These are phyloP conservation scores for Oscarella lobularis DNA, from an alignment of 37 sponge, comb jelly and placozoan genomes.

Conservation along the genomic window DNA sequence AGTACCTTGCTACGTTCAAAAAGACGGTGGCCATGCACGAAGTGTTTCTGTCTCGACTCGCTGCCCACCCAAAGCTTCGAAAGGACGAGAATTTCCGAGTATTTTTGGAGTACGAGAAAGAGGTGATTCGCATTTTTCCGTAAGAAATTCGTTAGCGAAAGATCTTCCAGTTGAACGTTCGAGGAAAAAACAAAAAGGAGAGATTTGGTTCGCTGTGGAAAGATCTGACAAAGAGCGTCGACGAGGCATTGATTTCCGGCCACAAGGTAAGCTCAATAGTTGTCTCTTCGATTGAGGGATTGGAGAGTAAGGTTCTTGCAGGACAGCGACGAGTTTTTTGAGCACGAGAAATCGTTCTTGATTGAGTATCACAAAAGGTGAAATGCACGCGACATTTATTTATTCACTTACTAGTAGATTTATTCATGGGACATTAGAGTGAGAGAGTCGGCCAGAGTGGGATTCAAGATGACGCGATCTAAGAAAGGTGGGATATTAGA, in stretches of 20 bases:
- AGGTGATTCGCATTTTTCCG: no score
- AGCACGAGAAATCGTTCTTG: conserved; percentile 61
- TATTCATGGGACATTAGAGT: conserved; percentile 33
- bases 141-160: not conserved
- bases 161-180: conserved; percentile 75
- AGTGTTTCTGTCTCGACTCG: conserved; percentile 76
- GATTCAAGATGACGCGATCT: conserved; percentile 29
- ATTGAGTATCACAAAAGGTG: conserved; percentile 55
- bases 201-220: conserved; percentile 72
- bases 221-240: conserved; percentile 77
- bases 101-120: conserved; percentile 87
- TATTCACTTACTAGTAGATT: no score
- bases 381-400: conserved; percentile 11
- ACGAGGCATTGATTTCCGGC: conserved; percentile 63
- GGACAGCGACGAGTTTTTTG: conserved; percentile 78
- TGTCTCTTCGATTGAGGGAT: not conserved
- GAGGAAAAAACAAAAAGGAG: conserved; percentile 82
- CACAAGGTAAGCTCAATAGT: conserved; percentile 63
- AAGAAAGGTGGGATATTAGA: conserved; percentile 33
- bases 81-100: conserved; percentile 74
- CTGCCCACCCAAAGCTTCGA: conserved; percentile 61
- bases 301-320: not conserved
- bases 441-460: conserved; percentile 26
- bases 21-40: conserved; percentile 99
- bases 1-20: conserved; percentile 95